phyloP scores from a whole-genome alignment of 1,140 invertebrate genomes.

The Penaeus chinensis region DNA sequence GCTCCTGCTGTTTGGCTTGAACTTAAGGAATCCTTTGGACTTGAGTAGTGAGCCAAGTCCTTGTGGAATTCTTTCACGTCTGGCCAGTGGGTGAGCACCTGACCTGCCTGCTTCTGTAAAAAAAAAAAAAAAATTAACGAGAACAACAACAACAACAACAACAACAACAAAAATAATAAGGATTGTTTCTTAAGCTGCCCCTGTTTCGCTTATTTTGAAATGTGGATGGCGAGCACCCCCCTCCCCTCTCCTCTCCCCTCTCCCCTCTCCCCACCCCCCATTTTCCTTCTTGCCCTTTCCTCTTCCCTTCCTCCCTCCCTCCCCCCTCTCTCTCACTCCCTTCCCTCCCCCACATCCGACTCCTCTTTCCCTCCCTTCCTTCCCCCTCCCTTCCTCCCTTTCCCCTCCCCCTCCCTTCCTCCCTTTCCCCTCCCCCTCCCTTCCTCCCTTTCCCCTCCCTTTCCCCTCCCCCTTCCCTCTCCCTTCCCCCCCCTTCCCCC shows the following conservation, averaged over 20 bases:
- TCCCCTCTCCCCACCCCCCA: background rate
- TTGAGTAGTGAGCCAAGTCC: conserved; percentile 42
- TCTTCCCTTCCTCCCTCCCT: background rate
- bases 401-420: too few species aligned
- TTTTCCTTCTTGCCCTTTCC: background rate
- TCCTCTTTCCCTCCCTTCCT: too few species aligned
- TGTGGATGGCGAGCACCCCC: conserved; percentile 56
- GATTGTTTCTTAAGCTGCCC: conserved; percentile 38
- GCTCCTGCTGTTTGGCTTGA: conserved; percentile 49
- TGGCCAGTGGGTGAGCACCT: conserved; percentile 54
- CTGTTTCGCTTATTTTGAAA: conserved; percentile 56
- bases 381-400: too few species aligned
- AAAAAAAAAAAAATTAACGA: too few species aligned
- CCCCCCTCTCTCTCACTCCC: background rate
- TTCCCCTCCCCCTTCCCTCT: too few species aligned
- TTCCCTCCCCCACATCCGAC: too few species aligned
- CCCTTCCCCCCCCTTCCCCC: too few species aligned
- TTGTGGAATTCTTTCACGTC: conserved; percentile 46
- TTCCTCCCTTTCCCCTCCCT: too few species aligned
- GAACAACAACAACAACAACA: too few species aligned
- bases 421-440: too few species aligned
- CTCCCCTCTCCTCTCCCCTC: background rate
- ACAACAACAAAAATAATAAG: too few species aligned
- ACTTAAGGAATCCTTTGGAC: conserved; percentile 54
- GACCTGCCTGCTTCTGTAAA: conserved; percentile 38